Base-by-base conservation (phyloP, 1,140 invertebrate genomes). In the Octopus bimaculoides region DNA sequence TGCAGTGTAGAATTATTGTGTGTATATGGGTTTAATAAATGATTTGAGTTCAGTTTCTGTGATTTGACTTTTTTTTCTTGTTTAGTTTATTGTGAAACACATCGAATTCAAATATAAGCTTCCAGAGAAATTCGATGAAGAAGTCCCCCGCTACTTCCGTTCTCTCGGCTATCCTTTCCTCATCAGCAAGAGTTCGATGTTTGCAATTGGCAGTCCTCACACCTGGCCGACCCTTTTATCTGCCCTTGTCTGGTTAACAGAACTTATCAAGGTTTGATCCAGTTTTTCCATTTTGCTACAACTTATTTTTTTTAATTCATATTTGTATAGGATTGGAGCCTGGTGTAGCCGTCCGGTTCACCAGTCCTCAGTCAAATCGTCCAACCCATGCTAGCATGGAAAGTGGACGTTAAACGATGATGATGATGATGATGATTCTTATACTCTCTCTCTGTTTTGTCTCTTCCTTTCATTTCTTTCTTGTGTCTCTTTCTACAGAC, bases 151-250 rank as follows among this genome's bases (percentile, higher is more conserved):
- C 17, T 71, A 86, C 17, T 80, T 89, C 10, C 88, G 88, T 80
- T 53, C 79, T 20, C 53, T 89, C 54, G 86, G 85, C n/a, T 89
- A 89, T 78, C 88, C 88, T 20, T 89, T 87, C 75, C 82, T 79
- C 77, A 86, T 89, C 41, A 84, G 85, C 7, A 87, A 87, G 74
- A 88, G 81, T 54, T 83, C 84, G 20, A 84, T 89, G 86, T 86
- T 83, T 77, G 81, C 87, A 14, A 80, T 89, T 14, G 89, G 88
- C 14, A 85, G 82, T 54, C 87, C 86, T 20, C 89, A 89, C 79
- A 87, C 85, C 9, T 89, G 89, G 89, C 89, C 89, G 2, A 52
- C 82, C 69, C 77, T 89, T 10, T 76, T 89, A 61, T 86, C 83
- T 10, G 88, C 86, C 20, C 83, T 89, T 6, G 76, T 77, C 52